Evolutionary conservation across 2,888 invertebrate genomes (phyloP).

Genomic region (Agrotis segetum): DNA sequence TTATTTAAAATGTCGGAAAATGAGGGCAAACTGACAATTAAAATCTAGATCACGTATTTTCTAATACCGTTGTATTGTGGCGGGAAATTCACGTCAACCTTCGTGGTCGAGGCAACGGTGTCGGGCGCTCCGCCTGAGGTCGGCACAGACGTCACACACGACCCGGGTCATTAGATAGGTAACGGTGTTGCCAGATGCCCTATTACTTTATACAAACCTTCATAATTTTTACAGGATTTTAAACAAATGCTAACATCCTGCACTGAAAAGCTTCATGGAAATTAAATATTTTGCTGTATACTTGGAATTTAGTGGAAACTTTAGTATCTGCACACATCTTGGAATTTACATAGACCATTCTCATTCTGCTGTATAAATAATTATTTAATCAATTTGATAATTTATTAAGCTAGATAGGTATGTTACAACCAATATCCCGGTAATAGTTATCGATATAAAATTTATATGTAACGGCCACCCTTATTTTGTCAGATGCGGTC

Average conservation of each 20-base stretch:
- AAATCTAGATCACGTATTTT: conserved; percentile 30
- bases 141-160: conserved; percentile 81
- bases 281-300: conserved; percentile 25
- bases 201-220: conserved; percentile 52
- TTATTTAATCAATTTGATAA: neutral
- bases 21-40: neutral
- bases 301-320: conserved; percentile 12
- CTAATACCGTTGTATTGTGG: conserved; percentile 61
- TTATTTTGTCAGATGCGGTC: conserved; percentile 27
- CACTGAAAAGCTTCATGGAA: conserved; percentile 19
- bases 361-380: conserved; percentile 1
- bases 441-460: neutral
- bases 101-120: conserved; percentile 69
- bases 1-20: neutral
- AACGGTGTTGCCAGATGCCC: conserved; percentile 62
- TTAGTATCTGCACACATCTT: neutral
- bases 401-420: neutral
- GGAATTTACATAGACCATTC: conserved; percentile 12
- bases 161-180: conserved; percentile 80
- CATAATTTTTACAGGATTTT: conserved; percentile 31
- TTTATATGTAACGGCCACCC: neutral
- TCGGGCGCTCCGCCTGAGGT: conserved; percentile 74
- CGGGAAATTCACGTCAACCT: conserved; percentile 76
- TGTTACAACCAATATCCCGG: neutral
- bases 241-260: conserved; percentile 10